Conservation (phyloP, 2,113 vertebrate genomes). For the Nerophis lumbriciformis region DNA sequence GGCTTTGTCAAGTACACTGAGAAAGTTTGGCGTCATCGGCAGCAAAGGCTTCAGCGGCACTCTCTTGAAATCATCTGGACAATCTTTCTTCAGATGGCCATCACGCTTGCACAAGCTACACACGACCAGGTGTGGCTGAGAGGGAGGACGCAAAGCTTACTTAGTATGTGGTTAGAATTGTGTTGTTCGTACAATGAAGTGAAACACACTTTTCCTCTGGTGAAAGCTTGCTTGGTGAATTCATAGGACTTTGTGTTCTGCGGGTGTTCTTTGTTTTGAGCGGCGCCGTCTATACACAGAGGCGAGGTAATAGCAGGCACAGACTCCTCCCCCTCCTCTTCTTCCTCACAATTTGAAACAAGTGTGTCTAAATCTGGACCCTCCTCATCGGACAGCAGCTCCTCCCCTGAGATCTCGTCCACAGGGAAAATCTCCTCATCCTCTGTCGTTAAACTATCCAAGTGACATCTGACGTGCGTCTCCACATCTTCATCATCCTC, state of each 20-base stretch:
- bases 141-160: background rate
- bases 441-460: conserved; percentile 63
- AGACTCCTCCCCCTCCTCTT: conserved; percentile 30
- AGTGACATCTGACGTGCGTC: conserved; percentile 33
- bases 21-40: conserved; percentile 77
- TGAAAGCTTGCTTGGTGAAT: conserved; percentile 82
- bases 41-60: conserved; percentile 84
- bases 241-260: conserved; percentile 68
- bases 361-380: conserved; percentile 53
- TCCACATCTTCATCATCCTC: conserved; percentile 67
- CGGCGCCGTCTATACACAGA: conserved; percentile 10
- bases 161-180: background rate
- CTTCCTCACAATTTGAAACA: conserved; percentile 48
- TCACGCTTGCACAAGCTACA: conserved; percentile 90
- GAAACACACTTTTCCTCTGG: conserved; percentile 83
- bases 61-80: conserved; percentile 93
- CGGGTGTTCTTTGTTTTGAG: conserved; percentile 30
- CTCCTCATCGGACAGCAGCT: conserved; percentile 80
- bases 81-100: conserved; percentile 88
- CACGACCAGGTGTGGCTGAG: conserved; percentile 81
- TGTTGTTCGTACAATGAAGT: background rate
- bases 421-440: conserved; percentile 69
- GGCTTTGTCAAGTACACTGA: conserved; percentile 78
- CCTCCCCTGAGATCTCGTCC: conserved; percentile 76
- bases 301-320: conserved; percentile 4